phyloP scores from a whole-genome alignment of 1,140 invertebrate species.

The Monomorium pharaonis region DNA sequence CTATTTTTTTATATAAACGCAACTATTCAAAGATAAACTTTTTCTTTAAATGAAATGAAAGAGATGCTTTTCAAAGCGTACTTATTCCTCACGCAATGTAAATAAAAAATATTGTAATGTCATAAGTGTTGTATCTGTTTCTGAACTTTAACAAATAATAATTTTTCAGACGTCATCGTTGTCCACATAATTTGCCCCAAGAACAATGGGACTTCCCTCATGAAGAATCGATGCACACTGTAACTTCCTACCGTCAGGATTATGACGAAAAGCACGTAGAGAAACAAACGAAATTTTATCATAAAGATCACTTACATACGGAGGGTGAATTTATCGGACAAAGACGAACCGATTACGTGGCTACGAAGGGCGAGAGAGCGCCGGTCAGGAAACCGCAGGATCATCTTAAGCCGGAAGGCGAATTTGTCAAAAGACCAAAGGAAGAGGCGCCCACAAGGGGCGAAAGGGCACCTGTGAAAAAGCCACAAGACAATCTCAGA shows the following conservation, averaged over 20 bases:
- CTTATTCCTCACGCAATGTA: background rate
- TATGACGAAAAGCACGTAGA: conserved; percentile 88
- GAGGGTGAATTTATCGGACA: conserved; percentile 86
- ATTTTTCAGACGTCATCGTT: conserved; percentile 87
- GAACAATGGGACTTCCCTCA: conserved; percentile 87
- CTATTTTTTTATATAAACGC: background rate
- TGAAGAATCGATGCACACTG: conserved; percentile 84
- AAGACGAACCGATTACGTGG: conserved; percentile 82
- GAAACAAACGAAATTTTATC: conserved; percentile 77
- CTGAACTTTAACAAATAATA: background rate
- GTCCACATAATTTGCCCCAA: conserved; percentile 87
- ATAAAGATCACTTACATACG: conserved; percentile 85
- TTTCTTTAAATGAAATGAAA: background rate
- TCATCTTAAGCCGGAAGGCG: conserved; percentile 84
- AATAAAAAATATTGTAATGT: background rate
- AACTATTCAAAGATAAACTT: background rate
- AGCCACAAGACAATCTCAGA: conserved; percentile 74
- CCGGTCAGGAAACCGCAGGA: conserved; percentile 83
- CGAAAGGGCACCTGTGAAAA: conserved; percentile 72
- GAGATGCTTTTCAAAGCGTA: background rate
- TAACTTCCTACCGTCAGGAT: conserved; percentile 88
- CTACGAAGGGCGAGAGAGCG: conserved; percentile 82
- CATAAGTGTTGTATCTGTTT: background rate
- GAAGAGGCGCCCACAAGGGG: conserved; percentile 70
- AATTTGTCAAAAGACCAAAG: conserved; percentile 85